phyloP scores from a whole-genome alignment of 1,140 invertebrate species.

The Hycleus phaleratus region DNA sequence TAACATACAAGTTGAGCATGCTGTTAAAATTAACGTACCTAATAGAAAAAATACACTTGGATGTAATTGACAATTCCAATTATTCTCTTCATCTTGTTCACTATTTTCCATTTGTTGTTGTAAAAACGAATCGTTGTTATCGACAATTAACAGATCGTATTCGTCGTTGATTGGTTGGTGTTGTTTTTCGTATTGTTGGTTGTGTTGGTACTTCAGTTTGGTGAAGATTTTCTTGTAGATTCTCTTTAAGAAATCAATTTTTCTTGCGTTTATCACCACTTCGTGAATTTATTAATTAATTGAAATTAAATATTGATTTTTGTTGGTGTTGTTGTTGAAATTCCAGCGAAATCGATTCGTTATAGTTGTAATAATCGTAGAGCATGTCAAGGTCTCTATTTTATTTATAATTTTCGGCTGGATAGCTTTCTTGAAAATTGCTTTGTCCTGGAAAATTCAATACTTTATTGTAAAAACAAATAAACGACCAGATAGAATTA shows the following conservation, averaged over 20 bases:
- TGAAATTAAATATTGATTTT: no score
- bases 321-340: no score
- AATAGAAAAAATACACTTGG: slow-evolving; percentile 35
- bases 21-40: slow-evolving; percentile 44
- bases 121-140: slow-evolving; percentile 26
- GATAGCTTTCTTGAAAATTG: no score
- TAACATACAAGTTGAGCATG: slow-evolving; percentile 64
- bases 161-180: slow-evolving; percentile 9
- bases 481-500: no score
- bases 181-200: no score
- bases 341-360: no score
- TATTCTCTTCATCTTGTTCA: slow-evolving; percentile 39
- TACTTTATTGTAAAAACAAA: no score
- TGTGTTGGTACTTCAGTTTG: slow-evolving; percentile 31
- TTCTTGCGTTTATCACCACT: not conserved
- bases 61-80: slow-evolving; percentile 40
- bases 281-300: no score
- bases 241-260: not conserved
- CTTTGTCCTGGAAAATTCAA: no score
- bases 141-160: slow-evolving; percentile 39
- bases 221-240: slow-evolving; percentile 10
- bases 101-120: slow-evolving; percentile 20
- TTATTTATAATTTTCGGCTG: no score
- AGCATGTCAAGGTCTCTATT: no score
- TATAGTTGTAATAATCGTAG: no score